Conservation (phyloP, 2,888 invertebrate species). For the Chaetoderma sp. region DNA sequence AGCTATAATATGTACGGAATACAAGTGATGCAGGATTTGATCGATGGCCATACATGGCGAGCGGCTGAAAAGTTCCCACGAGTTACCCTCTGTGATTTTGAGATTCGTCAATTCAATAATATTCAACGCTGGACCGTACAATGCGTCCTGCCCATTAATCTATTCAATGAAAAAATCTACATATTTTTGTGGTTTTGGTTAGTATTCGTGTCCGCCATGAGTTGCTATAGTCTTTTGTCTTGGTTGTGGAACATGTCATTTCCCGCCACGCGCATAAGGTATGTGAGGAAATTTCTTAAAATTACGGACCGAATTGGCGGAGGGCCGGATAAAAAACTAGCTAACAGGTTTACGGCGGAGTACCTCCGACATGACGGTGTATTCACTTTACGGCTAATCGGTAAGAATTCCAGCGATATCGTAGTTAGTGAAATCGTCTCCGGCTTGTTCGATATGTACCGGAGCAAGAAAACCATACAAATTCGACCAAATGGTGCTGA, state of each 20-base stretch:
- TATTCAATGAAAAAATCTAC: slow-evolving; percentile 68
- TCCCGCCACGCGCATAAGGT: slow-evolving; percentile 65
- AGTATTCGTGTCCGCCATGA: slow-evolving; percentile 61
- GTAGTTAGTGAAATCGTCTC: slow-evolving; percentile 66
- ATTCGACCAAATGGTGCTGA: slow-evolving; percentile 54
- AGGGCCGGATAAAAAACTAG: slow-evolving; percentile 64
- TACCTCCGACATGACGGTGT: slow-evolving; percentile 68
- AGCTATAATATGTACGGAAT: slow-evolving; percentile 68
- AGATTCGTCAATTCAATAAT: slow-evolving; percentile 65
- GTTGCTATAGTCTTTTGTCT: slow-evolving; percentile 57
- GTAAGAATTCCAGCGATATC: slow-evolving; percentile 66
- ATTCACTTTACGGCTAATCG: slow-evolving; percentile 64
- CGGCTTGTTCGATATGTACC: slow-evolving; percentile 65
- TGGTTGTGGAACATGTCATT: slow-evolving; percentile 68
- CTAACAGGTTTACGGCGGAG: slow-evolving; percentile 64
- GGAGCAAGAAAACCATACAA: slow-evolving; percentile 59
- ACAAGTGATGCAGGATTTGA: slow-evolving; percentile 70
- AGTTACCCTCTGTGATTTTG: slow-evolving; percentile 67
- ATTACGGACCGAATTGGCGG: slow-evolving; percentile 68
- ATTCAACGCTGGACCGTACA: slow-evolving; percentile 62
- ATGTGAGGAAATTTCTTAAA: slow-evolving; percentile 70
- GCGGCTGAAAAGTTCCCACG: slow-evolving; percentile 64
- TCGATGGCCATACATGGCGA: slow-evolving; percentile 65
- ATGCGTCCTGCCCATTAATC: slow-evolving; percentile 61
- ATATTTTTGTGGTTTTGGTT: slow-evolving; percentile 69